Base-by-base conservation (phyloP, 1,140 invertebrate species). In the Oncopeltus fasciatus region DNA sequence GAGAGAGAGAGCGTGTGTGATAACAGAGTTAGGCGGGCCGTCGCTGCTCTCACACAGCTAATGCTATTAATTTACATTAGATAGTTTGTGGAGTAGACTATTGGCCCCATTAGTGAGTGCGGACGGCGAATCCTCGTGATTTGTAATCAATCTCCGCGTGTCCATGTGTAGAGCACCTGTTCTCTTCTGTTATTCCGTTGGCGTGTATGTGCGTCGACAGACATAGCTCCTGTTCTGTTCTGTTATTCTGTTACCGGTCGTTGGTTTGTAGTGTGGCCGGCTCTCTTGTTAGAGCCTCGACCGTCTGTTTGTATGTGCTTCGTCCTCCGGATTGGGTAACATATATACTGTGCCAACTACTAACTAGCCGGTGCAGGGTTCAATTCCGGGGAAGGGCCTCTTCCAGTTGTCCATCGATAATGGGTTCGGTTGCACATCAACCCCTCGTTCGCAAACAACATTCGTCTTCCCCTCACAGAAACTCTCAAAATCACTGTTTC, bases 21-120 rank as follows among this genome's bases (percentile, higher is more conserved):
- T 63, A 63, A 63, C 26, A 46, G n/a, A 31, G 62, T 63, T 63
- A 63, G 56, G n/a, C 56, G 27, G 27, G 14, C 29, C 56, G n/a
- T 16, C 56, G n/a, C 14, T 8, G 2, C 28, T 24, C 56, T 26
- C 29, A 2, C 47, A 5, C 49, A 9, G 14, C 27, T 63, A 63
- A 63, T 53, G 62, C 62, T 58, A 59, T 63, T 63, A 63, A 63
- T 63, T 63, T 63, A 53, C 62, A 63, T 63, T 63, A 63, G 62
- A 63, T 63, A 63, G 62, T 63, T 63, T 63, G 62, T 59, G 57
- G 57, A 24, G 59, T 16, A 1, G 12, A n/a, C 57, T 5, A 38
- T 18, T 58, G 20, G 29, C n/a, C 38, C 53, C 61, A 62, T 62
- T 62, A 62, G 61, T 33, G 31, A 16, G 3, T 47, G 21, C 21